Base-by-base conservation (phyloP, 2,797 vertebrate species). In the Galaxias olidus region DNA sequence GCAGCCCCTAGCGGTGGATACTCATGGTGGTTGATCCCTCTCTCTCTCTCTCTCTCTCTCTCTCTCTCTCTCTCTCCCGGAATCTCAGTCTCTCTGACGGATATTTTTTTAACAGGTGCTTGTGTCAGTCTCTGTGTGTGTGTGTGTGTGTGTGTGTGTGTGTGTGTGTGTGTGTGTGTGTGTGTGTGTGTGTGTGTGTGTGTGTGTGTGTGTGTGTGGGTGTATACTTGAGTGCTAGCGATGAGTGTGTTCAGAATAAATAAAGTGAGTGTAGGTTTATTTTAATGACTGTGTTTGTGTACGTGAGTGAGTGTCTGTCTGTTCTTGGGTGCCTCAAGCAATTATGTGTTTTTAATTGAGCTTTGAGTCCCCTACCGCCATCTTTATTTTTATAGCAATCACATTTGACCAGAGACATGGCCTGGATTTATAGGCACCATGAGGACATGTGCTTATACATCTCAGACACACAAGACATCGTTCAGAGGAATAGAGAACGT, bases 1-100 rank as follows among this genome's bases (percentile, higher is more conserved):
- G 89, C 87, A 87, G 85, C 91, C 92, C 85, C 91, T 93, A 92
- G 91, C 88, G 92, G 91, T 76, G 69, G 75, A 70, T 77, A 79
- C 59, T 74, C 67, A 44, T 77, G 80, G 60, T 49, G 63, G 79
- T 81, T 61, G 4, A 10, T 17, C 5, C 18, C 10, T 19, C 12
- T 19, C 18, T 12, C 18, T 53, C 1, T 53, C 30, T 30, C 2
- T 9, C 18, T 17, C 5, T 15, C 10, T 19, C 12, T 19, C 18
- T 12, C 18, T 53, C 1, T 53, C 30, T 30, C 2, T 6, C 30
- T 3, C 3, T 30, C 30, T 30, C 30, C 30, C 30, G 30, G 30
- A 30, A 30, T 30, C 30, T 12, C 52, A 54, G 17, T 11, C 15
- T 18, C 51, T 11, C 51, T 17, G 6, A 53, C 15, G 18, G 15